Evolutionary conservation across 2,888 invertebrate species (phyloP).

Genomic region (Drosophila siamana): DNA sequence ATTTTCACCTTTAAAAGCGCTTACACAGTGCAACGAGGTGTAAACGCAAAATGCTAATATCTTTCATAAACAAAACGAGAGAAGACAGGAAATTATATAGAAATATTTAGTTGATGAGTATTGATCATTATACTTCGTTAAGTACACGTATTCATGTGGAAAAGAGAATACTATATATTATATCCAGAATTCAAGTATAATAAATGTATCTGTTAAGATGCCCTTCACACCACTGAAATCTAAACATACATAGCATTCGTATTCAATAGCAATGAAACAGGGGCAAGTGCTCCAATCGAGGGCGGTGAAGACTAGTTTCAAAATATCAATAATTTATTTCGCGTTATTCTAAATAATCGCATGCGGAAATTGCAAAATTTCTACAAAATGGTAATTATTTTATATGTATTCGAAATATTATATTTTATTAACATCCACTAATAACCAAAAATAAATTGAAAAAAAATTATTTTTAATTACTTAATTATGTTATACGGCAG

Average conservation of each 20-base stretch:
- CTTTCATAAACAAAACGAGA: conserved; percentile 45
- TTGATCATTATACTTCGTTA: conserved; percentile 7
- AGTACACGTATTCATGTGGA: background rate
- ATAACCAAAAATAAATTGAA: background rate
- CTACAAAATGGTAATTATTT: background rate
- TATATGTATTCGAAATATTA: background rate
- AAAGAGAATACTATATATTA: conserved; percentile 2
- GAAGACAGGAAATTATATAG: conserved; percentile 20
- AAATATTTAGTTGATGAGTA: conserved; percentile 35
- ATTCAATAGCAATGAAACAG: conserved; percentile 3
- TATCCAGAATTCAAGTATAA: conserved; percentile 18
- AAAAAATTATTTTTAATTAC: background rate
- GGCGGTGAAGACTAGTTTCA: background rate
- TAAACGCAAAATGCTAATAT: conserved; percentile 36
- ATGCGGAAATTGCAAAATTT: background rate
- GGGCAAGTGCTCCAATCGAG: conserved; percentile 14
- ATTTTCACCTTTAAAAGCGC: conserved; percentile 56
- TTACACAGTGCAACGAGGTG: conserved; percentile 46
- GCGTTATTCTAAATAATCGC: background rate
- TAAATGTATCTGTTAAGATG: conserved; percentile 29
- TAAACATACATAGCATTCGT: conserved; percentile 11
- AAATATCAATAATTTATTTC: background rate
- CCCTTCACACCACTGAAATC: conserved; percentile 44
- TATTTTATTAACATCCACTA: background rate
- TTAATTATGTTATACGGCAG: background rate